Conservation (phyloP, 2,888 invertebrate species). For the Pteria penguin region DNA sequence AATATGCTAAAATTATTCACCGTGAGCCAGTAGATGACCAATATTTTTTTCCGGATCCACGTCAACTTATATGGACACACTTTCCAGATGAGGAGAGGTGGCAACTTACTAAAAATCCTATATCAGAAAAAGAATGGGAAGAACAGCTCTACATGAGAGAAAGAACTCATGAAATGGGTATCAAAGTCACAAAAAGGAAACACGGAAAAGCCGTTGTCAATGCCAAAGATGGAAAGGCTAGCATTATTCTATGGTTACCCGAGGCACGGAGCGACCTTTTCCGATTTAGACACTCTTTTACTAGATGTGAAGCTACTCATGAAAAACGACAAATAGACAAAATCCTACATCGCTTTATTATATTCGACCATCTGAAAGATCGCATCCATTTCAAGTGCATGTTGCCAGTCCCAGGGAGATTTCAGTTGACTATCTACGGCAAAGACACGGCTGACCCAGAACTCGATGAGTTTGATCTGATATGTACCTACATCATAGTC, state of each 20-base stretch:
- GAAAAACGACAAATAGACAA: conserved; percentile 23
- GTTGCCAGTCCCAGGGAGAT: conserved; percentile 47
- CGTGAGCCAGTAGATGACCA: conserved; percentile 36
- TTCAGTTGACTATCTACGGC: conserved; percentile 72
- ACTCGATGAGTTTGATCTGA: conserved; percentile 62
- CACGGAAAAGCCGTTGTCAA: conserved; percentile 54
- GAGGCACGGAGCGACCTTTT: conserved; percentile 44
- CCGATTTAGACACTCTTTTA: conserved; percentile 60
- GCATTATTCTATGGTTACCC: conserved; percentile 60
- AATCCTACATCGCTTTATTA: conserved; percentile 31
- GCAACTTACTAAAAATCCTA: conserved; percentile 68
- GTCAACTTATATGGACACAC: conserved; percentile 71
- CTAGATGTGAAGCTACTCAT: background rate
- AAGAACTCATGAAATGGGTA: conserved; percentile 63
- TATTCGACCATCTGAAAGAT: conserved; percentile 31
- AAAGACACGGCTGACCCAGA: conserved; percentile 54
- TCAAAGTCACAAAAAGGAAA: conserved; percentile 45
- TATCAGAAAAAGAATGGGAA: conserved; percentile 60
- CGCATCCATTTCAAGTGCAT: conserved; percentile 33
- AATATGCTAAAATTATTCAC: conserved; percentile 2
- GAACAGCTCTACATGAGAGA: conserved; percentile 70
- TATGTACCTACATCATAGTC: conserved; percentile 70
- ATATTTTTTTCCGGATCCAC: conserved; percentile 74
- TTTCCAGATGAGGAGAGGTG: conserved; percentile 68
- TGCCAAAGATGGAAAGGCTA: conserved; percentile 61